Percentiles rank a stretch among this genome's conserved stretches.
Conservation (phyloP, 2,113 vertebrate genomes). For the Onychostruthus taczanowskii region DNA sequence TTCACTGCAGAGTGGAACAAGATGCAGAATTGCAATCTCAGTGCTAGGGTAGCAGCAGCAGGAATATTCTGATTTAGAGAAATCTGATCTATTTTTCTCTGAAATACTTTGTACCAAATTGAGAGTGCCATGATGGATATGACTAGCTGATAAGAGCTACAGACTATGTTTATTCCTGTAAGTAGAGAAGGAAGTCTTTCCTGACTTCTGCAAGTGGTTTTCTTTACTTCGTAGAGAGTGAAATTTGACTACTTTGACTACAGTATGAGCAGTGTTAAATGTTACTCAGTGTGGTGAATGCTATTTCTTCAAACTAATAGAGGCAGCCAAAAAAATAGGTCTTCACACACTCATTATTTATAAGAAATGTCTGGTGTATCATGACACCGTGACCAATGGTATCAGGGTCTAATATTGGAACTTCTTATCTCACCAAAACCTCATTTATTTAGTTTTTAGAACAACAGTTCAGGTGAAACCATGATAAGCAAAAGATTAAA, state of each 20-base stretch:
- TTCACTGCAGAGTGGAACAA: not conserved
- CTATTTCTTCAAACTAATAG: not conserved
- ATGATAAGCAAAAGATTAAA: constrained; percentile 39
- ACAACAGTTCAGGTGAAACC: not conserved
- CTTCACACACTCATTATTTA: not conserved
- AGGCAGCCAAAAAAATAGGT: not conserved
- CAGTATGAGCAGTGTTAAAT: not conserved
- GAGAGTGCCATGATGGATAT: not conserved
- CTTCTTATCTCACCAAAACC: not conserved
- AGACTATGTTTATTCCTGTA: not conserved
- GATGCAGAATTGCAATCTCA: not conserved
- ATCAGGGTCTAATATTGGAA: not conserved
- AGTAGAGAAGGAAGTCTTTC: not conserved
- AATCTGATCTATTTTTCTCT: not conserved
- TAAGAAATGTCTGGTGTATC: not conserved
- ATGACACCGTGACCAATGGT: not conserved
- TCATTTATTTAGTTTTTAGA: not conserved
- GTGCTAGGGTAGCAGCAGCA: not conserved
- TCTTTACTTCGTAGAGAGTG: not conserved
- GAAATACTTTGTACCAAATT: not conserved
- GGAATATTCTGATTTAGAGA: not conserved
- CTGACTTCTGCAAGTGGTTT: not conserved
- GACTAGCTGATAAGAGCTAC: not conserved
- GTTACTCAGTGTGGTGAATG: not conserved
- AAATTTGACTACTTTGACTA: not conserved